Percentiles rank a stretch among this genome's conserved stretches.
Conservation (phyloP, 2,888 invertebrate genomes). For the Drosophila limbata region DNA sequence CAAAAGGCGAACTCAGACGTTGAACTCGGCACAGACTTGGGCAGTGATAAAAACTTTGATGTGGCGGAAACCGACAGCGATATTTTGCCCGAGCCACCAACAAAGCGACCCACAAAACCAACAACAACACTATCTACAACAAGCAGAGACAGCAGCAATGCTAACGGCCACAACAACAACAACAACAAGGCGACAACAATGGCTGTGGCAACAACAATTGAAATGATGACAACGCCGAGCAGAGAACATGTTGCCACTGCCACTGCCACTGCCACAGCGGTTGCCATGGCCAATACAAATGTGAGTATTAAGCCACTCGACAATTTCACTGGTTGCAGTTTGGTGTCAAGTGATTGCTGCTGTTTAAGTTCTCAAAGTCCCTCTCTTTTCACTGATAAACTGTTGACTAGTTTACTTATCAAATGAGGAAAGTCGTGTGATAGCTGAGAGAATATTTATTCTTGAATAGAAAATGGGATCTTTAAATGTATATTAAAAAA, state of each 20-base stretch:
- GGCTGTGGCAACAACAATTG: conserved; percentile 57
- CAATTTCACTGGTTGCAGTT: conserved; percentile 29
- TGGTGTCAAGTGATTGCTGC: conserved; percentile 30
- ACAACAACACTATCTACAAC: conserved; percentile 41
- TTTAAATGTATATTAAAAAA: background rate
- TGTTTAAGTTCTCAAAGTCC: conserved; percentile 11
- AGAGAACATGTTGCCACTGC: conserved; percentile 33
- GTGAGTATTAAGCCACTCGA: conserved; percentile 54
- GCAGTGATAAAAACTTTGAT: conserved; percentile 75
- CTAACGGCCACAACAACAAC: conserved; percentile 25
- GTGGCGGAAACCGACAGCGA: conserved; percentile 82
- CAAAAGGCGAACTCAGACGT: conserved; percentile 48
- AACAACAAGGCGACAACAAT: conserved; percentile 36
- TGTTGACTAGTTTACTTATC: no score
- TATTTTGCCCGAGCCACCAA: conserved; percentile 83
- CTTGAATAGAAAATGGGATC: background rate
- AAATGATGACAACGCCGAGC: conserved; percentile 58
- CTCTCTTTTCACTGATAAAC: background rate
- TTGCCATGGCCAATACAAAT: conserved; percentile 56
- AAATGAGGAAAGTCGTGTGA: background rate
- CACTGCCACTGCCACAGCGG: conserved; percentile 39
- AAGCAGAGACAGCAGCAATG: conserved; percentile 31
- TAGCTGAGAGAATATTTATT: background rate
- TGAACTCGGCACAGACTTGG: conserved; percentile 51
- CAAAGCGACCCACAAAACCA: conserved; percentile 73